These are phyloP conservation scores for Himalopsyche japonica DNA, from an alignment of 2,888 invertebrate species.

Conservation along the genomic window DNA sequence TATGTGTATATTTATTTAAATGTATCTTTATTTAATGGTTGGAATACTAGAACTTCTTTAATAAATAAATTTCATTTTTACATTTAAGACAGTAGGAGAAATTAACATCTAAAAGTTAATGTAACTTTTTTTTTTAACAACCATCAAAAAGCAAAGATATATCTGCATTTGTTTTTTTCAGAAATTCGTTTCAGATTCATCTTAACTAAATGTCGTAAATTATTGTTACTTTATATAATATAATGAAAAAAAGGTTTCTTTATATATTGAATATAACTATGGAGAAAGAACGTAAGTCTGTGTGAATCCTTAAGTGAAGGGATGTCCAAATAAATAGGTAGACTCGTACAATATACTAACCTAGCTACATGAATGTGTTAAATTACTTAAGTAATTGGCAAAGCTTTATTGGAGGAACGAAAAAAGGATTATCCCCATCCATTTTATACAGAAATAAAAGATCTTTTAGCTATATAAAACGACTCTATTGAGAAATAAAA, in stretches of 20 bases:
- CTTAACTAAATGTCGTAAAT: neutral
- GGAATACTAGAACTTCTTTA: too few relatives aligned
- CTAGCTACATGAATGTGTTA: slow-evolving; percentile 13
- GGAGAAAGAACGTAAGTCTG: neutral
- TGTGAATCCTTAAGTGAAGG: neutral
- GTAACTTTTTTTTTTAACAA: too few relatives aligned
- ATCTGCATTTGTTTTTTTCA: too few relatives aligned
- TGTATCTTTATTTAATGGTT: too few relatives aligned
- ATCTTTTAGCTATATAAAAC: neutral
- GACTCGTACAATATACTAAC: neutral
- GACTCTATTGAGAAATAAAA: neutral
- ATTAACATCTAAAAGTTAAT: too few relatives aligned
- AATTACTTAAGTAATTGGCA: slow-evolving; percentile 25
- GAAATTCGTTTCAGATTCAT: neutral
- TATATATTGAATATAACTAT: neutral
- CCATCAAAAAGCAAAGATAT: too few relatives aligned
- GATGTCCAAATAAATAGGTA: neutral
- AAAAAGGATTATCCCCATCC: neutral
- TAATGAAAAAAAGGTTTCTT: too few relatives aligned
- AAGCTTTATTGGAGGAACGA: slow-evolving; percentile 4
- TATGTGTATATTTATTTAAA: too few relatives aligned
- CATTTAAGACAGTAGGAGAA: too few relatives aligned
- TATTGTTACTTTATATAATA: neutral
- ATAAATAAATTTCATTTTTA: too few relatives aligned
- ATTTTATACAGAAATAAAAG: neutral